Conservation (phyloP, 2,113 vertebrate genomes). For the Climacteris rufus region DNA sequence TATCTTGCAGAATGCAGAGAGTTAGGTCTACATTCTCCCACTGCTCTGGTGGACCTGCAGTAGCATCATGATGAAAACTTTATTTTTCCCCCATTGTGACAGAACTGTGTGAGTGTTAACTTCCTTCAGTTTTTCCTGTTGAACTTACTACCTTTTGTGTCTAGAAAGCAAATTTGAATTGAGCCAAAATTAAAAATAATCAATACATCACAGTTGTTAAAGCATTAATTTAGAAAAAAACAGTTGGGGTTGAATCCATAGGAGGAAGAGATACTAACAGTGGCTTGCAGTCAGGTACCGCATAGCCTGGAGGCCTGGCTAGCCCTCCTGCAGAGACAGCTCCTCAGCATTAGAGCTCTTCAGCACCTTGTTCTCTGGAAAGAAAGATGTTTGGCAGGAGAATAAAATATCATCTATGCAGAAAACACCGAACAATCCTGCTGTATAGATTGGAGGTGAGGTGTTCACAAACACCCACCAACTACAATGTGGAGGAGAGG, state of each 20-base stretch:
- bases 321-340: not conserved
- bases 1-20: not conserved
- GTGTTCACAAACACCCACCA: not conserved
- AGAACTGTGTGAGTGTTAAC: not conserved
- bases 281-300: not conserved
- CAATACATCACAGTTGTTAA: not conserved
- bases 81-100: fast-evolving
- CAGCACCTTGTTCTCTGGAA: not conserved
- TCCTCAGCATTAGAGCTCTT: not conserved
- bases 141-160: not conserved
- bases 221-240: not conserved
- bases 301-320: not conserved
- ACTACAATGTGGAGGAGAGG: not conserved
- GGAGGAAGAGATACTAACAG: not conserved
- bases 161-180: not conserved
- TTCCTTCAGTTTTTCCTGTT: not conserved
- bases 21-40: not conserved
- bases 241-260: not conserved
- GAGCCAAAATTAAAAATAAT: not conserved
- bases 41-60: not conserved
- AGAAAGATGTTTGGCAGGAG: not conserved
- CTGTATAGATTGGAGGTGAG: not conserved
- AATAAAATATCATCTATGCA: not conserved
- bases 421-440: not conserved
- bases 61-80: not conserved